Evolutionary conservation across 2,113 vertebrate genomes (phyloP).

Genomic region (Plecotus auritus): DNA sequence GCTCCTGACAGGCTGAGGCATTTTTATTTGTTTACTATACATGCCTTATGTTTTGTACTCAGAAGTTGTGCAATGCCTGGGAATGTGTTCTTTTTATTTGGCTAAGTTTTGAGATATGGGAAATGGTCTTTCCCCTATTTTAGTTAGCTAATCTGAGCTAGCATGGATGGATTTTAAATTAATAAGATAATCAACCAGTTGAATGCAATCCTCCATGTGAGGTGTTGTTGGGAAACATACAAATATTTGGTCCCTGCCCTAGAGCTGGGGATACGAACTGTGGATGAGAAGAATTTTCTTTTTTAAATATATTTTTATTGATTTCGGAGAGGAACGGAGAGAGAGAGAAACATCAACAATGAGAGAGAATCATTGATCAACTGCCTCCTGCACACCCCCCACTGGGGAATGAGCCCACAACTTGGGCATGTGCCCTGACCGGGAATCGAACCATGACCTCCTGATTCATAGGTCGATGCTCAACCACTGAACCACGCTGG

Average conservation of each 20-base stretch:
- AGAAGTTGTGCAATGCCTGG: background rate
- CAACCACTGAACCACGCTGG: no score
- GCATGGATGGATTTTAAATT: background rate
- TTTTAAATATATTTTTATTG: no score
- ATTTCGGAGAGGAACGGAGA: no score
- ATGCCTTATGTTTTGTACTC: background rate
- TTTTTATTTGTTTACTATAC: constrained; percentile 25
- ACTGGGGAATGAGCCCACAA: no score
- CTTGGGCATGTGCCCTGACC: no score
- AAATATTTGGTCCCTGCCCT: no score
- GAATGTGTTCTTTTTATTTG: background rate
- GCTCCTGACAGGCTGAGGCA: background rate
- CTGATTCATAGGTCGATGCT: no score
- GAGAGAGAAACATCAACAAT: no score
- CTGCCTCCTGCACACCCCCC: no score
- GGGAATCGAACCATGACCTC: no score
- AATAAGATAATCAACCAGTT: background rate
- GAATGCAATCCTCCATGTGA: background rate
- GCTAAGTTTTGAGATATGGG: background rate
- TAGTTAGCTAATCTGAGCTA: background rate
- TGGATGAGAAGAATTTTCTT: background rate
- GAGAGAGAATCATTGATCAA: no score
- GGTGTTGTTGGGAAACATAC: background rate
- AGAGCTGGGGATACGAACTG: background rate
- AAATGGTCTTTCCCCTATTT: background rate